Base-by-base conservation (phyloP, 2,113 vertebrate species). In the Carassius carassius region DNA sequence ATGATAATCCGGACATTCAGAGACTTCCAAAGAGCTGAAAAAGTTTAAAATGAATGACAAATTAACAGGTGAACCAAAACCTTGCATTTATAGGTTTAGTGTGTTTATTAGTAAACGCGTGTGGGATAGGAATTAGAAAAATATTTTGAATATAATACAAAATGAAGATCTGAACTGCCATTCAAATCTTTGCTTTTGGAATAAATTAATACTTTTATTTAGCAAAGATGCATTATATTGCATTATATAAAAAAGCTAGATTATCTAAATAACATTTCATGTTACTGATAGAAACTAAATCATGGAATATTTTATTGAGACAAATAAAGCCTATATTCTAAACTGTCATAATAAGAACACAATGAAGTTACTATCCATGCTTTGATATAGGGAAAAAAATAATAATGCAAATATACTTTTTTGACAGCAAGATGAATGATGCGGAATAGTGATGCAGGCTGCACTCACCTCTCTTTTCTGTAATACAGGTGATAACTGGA, bases 1-100 rank as follows among this genome's bases (percentile, higher is more conserved):
- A 86, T 3, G 69, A 89, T 99, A 99, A 89, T 99, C 97, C 1
- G 97, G 96, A 91, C 98, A 99, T 91, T 98, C 96, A 11, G 87
- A 83, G 9, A 16, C 90, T 44, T 87, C 86, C 32, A 91, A 86
- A 35, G 83, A 91, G 89, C 89, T 93, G 91, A 78, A 73, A 5
- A 73, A 25, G 47, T 13, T 84, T 21, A 4, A 81, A 83, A 54
- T 54, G 2, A 54, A 54, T 54, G 51, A 11, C 5, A 65, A 49
- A 74, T 82, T 1, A 60, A 11, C 5, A 75, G n/a, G 63, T 82
- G 12, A 60, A 32, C 73, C 47, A 29, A 51, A 75, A 51, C 47
- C n/a, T 44, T 12, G 14, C 5, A 75, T 75, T 17, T 51, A 2
- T 14, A 65, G 23, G 12, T 29, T 29, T 65, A 29, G 62, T 29